Conservation (phyloP, 2,113 vertebrate species). For the Mesembrinibis cayennensis region DNA sequence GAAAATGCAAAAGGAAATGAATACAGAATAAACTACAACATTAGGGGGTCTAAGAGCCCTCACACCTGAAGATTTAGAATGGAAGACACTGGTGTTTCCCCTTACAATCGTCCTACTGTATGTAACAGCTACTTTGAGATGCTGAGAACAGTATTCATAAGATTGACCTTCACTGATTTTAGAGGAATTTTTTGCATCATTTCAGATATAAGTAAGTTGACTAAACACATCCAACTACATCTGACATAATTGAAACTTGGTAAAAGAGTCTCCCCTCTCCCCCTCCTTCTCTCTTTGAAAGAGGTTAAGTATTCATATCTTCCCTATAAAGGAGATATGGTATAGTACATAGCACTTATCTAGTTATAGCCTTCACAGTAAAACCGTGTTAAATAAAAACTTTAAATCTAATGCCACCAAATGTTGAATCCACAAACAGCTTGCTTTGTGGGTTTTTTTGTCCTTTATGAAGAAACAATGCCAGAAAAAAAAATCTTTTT, state of each 20-base stretch:
- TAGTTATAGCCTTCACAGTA: background rate
- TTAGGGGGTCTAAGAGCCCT: background rate
- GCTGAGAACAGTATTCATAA: background rate
- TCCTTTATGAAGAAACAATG: background rate
- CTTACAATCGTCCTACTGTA: background rate
- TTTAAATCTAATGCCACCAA: background rate
- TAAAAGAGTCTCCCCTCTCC: background rate
- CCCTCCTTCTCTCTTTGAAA: background rate
- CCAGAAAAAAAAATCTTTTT: background rate
- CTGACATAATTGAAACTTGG: background rate
- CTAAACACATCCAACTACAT: background rate
- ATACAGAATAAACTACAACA: constrained; percentile 43
- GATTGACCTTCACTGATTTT: background rate
- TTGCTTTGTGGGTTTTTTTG: background rate
- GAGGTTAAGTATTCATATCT: background rate
- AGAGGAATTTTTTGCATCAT: background rate
- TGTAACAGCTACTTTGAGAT: background rate
- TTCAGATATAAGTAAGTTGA: background rate
- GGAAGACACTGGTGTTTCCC: background rate
- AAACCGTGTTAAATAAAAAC: background rate
- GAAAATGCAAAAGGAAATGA: constrained; percentile 54
- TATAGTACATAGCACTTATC: background rate
- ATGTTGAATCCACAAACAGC: background rate
- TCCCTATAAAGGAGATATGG: background rate
- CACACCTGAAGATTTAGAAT: background rate